Conservation (phyloP, 2,797 vertebrate genomes). For the Rhinichthys osculus region DNA sequence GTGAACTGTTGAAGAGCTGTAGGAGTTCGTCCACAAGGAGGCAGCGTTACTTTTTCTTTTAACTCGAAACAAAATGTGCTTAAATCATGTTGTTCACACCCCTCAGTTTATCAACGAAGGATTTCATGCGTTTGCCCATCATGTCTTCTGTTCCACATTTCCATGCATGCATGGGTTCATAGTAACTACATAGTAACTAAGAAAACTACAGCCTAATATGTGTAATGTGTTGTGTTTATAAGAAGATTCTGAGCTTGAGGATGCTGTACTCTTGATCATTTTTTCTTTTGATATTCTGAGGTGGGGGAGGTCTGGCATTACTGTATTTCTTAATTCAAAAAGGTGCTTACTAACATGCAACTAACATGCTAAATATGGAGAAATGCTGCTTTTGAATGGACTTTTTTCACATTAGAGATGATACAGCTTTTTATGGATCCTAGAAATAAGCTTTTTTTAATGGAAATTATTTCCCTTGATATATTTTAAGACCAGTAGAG, state of each 20-base stretch:
- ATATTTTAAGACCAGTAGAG: background rate
- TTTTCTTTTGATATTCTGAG: background rate
- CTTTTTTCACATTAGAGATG: background rate
- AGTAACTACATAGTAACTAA: background rate
- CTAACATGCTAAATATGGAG: background rate
- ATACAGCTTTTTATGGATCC: background rate
- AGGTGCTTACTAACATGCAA: background rate
- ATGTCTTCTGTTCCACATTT: background rate
- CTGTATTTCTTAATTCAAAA: background rate
- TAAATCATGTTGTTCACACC: background rate
- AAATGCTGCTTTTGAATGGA: background rate
- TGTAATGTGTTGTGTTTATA: background rate
- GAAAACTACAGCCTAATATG: background rate
- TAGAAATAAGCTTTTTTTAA: background rate
- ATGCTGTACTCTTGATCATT: background rate
- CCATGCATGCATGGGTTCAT: too few species aligned
- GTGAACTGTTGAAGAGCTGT: background rate
- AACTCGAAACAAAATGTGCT: background rate
- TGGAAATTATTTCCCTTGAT: background rate
- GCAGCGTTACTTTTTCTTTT: background rate
- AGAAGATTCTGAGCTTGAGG: background rate
- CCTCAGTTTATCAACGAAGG: background rate
- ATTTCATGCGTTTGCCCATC: background rate
- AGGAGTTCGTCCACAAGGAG: constrained; percentile 5
- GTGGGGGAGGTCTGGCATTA: rapidly evolving